These are phyloP conservation scores for Euschistus heros DNA, from an alignment of 1,140 invertebrate species.

Conservation along the genomic window DNA sequence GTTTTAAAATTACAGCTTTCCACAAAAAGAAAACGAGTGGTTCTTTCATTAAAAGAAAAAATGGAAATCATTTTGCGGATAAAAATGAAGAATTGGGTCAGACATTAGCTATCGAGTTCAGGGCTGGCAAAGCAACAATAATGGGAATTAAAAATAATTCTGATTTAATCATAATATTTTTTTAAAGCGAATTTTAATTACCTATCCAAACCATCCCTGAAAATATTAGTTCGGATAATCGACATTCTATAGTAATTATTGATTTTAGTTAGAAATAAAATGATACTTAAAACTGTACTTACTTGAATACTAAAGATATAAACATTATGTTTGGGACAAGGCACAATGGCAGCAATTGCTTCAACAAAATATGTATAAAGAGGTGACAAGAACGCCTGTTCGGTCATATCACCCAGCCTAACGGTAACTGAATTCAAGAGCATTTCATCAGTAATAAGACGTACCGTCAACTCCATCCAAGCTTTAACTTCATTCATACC, in stretches of 20 bases:
- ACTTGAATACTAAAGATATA: conserved; percentile 86
- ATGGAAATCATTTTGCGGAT: no score
- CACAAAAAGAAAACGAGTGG: no score
- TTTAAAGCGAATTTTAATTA: no score
- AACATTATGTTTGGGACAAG: conserved; percentile 84
- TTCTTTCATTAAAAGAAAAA: no score
- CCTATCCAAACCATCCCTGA: no score
- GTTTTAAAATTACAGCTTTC: no score
- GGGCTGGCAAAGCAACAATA: no score
- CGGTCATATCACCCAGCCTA: conserved; percentile 83
- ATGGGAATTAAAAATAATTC: no score
- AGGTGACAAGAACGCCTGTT: conserved; percentile 84
- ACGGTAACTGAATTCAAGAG: conserved; percentile 90
- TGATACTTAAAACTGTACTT: no score
- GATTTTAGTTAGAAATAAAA: not conserved
- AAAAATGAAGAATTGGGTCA: no score
- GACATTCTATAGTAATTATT: not conserved
- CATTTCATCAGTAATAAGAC: conserved; percentile 90
- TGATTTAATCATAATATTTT: not conserved
- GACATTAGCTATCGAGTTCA: no score
- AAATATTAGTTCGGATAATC: no score
- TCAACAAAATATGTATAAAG: conserved; percentile 82
- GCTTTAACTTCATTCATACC: conserved; percentile 85
- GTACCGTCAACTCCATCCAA: conserved; percentile 75
- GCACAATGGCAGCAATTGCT: conserved; percentile 82